A percentile compares a stretch with the other conserved stretches of the same genome.
Conservation (phyloP, 2,113 vertebrate species). For the Laterallus jamaicensis region DNA sequence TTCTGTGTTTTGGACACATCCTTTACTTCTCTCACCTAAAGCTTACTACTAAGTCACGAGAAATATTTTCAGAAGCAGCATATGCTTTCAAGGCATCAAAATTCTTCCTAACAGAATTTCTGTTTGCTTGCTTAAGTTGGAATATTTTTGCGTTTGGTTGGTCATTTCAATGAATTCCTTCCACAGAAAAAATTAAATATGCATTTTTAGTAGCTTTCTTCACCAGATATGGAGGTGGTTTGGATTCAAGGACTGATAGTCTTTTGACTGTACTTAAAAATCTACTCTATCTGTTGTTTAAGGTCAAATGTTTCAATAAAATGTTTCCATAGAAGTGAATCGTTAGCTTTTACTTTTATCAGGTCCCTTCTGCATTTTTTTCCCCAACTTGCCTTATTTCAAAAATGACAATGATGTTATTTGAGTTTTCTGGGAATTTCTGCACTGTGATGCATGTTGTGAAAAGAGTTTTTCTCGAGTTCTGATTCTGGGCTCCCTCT, state of each 20-base stretch:
- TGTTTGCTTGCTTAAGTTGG: conserved; percentile 3
- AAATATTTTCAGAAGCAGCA: not conserved
- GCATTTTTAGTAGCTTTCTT: conserved; percentile 56
- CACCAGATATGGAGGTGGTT: conserved; percentile 34
- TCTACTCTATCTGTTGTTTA: conserved; percentile 19
- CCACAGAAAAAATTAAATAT: conserved; percentile 42
- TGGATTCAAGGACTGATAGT: conserved; percentile 49
- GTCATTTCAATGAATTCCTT: conserved; percentile 48
- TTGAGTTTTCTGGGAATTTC: conserved; percentile 74
- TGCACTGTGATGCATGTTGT: conserved; percentile 64
- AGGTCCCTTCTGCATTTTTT: conserved; percentile 56
- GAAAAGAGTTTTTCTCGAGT: conserved; percentile 68
- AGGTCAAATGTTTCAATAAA: conserved; percentile 52
- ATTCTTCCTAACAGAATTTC: not conserved
- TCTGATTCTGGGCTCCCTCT: conserved; percentile 75
- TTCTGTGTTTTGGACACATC: conserved; percentile 1
- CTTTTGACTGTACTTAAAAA: conserved; percentile 63
- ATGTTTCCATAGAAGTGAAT: conserved; percentile 28
- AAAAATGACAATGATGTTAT: conserved; percentile 65
- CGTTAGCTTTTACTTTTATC: conserved; percentile 26
- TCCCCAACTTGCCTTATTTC: conserved; percentile 64
- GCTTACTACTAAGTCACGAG: not conserved
- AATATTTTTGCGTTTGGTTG: conserved; percentile 41
- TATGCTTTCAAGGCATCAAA: not conserved
- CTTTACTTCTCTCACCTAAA: not conserved